Base-by-base conservation (phyloP, 2,888 invertebrate genomes). In the Xestobium rufovillosum region DNA sequence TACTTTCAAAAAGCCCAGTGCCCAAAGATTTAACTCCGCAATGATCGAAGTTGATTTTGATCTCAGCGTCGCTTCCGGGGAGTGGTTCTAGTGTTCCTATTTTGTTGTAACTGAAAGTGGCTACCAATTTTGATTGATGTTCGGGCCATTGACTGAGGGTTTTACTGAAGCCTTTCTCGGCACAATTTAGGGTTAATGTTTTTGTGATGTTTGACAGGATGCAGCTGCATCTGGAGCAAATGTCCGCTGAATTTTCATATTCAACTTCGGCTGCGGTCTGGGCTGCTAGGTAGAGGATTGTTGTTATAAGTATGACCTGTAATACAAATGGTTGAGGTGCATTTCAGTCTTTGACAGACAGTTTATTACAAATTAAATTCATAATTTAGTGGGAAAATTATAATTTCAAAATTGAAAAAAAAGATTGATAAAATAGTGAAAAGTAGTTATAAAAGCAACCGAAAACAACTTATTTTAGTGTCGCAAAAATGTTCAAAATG, bases 21-120 rank as follows among this genome's bases (percentile, higher is more conserved):
- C 67, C 67, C 37, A 77, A 66, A 39, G 71, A 69, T 11, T 55
- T 54, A 15, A 77, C 71, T 41, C 61, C 56, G 53, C 76, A 76
- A 23, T 67, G 63, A 42, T 70, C 68, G 49, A 75, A 71, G 39
- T 64, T 69, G 45, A 77, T 57, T n/a, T 71, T 68, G 4, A 72
- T 59, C 34, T 54, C 60, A 15, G 69, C 69, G 3, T 70, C 66
- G 31, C 69, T 66, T 0, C 52, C 36, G 2, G 69, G 66, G 38
- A 76, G 55, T 49, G 65, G 60, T 36, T 67, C 65, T 40, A 77
- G 55, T 14, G 62, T 68, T 3, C 55, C 61, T 39, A 77, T 68
- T 43, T 67, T 67, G 56, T 76, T 77, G 56, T 70, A 65, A 58
- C 70, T 72, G 56, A 76, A 74, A n/a, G 69, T 71, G 36, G 73